A percentile compares a stretch with the other conserved stretches of the same genome.
Evolutionary conservation across 2,113 vertebrate species (phyloP).

Genomic region (Tringa solitaria): DNA sequence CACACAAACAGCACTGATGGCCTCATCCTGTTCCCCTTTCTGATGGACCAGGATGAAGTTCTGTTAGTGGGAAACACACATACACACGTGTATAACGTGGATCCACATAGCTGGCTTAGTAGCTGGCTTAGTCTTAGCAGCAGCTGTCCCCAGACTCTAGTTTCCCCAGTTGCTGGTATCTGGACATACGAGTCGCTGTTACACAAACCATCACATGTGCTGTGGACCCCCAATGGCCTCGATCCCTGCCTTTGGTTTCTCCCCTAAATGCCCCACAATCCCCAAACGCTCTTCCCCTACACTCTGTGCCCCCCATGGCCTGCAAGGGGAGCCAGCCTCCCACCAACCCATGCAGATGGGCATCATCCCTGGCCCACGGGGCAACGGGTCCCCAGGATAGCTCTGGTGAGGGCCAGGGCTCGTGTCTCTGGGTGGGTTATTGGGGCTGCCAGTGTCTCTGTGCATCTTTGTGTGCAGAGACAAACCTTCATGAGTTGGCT

Average conservation of each 20-base stretch:
- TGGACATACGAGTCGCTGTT: fast-evolving
- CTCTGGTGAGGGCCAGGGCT: neutral
- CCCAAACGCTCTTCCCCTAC: neutral
- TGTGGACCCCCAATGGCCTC: neutral
- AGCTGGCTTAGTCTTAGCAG: neutral
- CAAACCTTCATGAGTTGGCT: neutral
- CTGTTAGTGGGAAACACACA: neutral
- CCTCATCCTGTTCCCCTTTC: neutral
- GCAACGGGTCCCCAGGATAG: neutral
- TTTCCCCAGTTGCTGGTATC: neutral
- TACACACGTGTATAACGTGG: fast-evolving
- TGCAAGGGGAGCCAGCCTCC: neutral
- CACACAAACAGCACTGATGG: fast-evolving
- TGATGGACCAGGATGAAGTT: neutral
- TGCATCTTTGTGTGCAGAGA: neutral
- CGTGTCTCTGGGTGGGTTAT: neutral
- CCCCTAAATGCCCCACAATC: neutral
- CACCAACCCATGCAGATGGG: neutral
- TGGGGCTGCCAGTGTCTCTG: neutral
- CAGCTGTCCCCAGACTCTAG: neutral
- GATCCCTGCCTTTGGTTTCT: neutral
- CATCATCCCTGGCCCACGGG: neutral
- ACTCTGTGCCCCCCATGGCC: neutral
- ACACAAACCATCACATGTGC: fast-evolving
- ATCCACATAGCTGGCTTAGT: neutral